Evolutionary conservation across 2,888 invertebrate genomes (phyloP).

Genomic region (Drosophila neutralis): DNA sequence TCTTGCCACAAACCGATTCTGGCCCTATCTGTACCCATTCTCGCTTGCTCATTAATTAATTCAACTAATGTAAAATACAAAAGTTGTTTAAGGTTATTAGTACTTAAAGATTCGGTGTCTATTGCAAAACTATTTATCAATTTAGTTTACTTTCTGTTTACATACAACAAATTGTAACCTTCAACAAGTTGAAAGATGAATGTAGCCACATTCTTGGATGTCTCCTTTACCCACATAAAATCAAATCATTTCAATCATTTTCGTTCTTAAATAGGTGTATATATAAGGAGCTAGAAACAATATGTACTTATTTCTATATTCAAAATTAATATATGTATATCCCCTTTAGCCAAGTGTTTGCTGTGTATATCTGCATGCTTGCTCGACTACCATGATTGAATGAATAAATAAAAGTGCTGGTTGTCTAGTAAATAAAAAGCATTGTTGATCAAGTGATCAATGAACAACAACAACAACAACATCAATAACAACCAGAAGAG

Average conservation of each 20-base stretch:
- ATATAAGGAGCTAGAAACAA: neutral
- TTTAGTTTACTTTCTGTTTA: neutral
- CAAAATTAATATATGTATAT: neutral
- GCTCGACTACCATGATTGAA: slow-evolving; percentile 30
- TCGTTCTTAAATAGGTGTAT: neutral
- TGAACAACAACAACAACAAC: slow-evolving; percentile 10
- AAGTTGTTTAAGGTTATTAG: neutral
- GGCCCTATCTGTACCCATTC: too few relatives aligned
- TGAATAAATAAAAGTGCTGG: slow-evolving; percentile 41
- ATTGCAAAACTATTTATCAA: neutral
- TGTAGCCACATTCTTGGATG: neutral
- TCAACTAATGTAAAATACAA: neutral
- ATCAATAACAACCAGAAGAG: slow-evolving; percentile 16
- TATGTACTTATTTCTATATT: neutral
- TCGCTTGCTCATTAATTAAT: too few relatives aligned
- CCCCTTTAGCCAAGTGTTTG: neutral
- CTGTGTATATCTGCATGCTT: slow-evolving; percentile 3
- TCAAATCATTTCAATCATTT: neutral
- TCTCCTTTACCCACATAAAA: neutral
- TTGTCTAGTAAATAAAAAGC: slow-evolving; percentile 25
- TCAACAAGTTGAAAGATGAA: neutral
- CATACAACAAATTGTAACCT: neutral
- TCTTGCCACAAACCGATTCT: too few relatives aligned
- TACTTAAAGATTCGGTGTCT: neutral
- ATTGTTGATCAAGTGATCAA: slow-evolving; percentile 26